Percentiles rank a stretch among this genome's conserved stretches.
Conservation (phyloP, 2,888 invertebrate genomes). For the Tenthredo notha region DNA sequence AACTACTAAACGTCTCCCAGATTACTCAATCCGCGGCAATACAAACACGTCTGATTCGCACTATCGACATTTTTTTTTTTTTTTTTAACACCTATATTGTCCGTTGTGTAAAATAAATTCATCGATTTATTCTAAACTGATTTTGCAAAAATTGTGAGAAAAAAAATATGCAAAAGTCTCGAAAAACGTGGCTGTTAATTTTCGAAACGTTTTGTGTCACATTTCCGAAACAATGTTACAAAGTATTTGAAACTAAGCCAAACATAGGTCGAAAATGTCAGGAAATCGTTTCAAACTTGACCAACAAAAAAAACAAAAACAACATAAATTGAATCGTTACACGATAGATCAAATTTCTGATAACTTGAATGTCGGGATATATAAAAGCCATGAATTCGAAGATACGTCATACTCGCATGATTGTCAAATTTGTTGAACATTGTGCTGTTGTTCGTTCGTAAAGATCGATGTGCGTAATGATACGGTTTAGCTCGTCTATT, state of each 20-base stretch:
- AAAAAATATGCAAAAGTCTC: too few species aligned
- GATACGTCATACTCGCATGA: neutral
- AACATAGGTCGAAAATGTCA: neutral
- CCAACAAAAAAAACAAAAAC: too few species aligned
- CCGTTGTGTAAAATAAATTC: neutral
- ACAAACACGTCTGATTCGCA: neutral
- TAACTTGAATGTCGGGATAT: too few species aligned
- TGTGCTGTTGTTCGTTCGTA: neutral
- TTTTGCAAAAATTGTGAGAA: too few species aligned
- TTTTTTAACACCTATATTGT: neutral
- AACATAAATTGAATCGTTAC: too few species aligned
- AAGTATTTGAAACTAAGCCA: neutral
- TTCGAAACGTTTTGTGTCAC: too few species aligned
- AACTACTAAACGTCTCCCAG: neutral
- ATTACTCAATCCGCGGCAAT: neutral
- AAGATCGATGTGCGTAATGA: constrained; percentile 17
- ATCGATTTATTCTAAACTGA: neutral
- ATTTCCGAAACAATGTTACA: neutral
- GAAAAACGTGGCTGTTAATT: too few species aligned
- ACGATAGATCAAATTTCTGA: too few species aligned
- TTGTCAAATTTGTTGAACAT: neutral
- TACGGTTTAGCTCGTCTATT: neutral
- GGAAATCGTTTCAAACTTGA: too few species aligned
- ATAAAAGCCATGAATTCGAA: too few species aligned
- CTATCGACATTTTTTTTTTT: neutral